Base-by-base conservation (phyloP, 1,140 invertebrate genomes). In the Lineus longissimus region DNA sequence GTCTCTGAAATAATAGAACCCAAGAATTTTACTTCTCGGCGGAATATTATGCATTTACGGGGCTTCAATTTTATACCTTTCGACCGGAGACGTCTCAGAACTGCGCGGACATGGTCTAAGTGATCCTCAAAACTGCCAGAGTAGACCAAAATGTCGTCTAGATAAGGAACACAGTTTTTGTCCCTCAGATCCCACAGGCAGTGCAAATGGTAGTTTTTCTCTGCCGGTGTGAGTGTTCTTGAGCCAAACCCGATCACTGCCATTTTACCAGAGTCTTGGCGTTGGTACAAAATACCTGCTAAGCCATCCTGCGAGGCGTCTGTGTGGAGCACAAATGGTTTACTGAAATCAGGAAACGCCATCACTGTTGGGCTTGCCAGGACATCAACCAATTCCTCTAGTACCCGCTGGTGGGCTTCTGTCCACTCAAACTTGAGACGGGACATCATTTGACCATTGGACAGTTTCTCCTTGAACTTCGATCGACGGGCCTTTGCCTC, bases 121-220 rank as follows among this genome's bases (percentile, higher is more conserved):
- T 85, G 83, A 11, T 80, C 69, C 4, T 83, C 74, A 40, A 75
- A 74, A 6, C 66, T 73, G 2, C 67, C 62, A 1, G 70, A 73
- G 25, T 73, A 72, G 13, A 84, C 64, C 1, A 85, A 61, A 4
- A 85, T 70, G 60, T 86, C 84, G 66, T 86, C 84, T 0, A 85
- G 43, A 57, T 84, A 86, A 0, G 78, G 70, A 2, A 27, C 15
- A 40, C 58, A 59, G 19, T 41, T 7, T 33, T 41, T 22, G 15
- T n/a, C 15, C 6, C 19, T 59, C 11, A 81, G 19, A 11, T 62
- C 76, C 19, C 65, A 59, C 0, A 84, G 68, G 13, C 84, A 72
- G n/a, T 75, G 25, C n/a, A n/a, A n/a, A n/a, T n/a, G n/a, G n/a
- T n/a, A n/a, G n/a, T n/a, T n/a, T n/a, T n/a, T n/a, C n/a, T n/a